phyloP scores from a whole-genome alignment of 2,797 vertebrate genomes.

The Mico argentatus region DNA sequence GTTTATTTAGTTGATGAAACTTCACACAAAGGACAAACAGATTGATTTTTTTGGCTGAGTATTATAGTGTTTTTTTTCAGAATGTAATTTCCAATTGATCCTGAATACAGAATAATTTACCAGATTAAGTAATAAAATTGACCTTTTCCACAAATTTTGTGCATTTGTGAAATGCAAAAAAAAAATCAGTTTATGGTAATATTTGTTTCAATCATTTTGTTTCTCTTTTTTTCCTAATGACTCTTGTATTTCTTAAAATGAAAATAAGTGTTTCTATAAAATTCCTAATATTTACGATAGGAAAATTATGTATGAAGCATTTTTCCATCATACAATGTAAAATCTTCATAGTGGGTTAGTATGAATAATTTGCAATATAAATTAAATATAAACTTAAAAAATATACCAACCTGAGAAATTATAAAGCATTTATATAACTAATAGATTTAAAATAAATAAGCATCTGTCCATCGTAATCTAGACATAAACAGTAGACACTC shows the following conservation, averaged over 20 bases:
- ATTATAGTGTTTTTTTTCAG: not conserved
- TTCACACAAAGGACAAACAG: not conserved
- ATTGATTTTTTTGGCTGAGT: constrained; percentile 26
- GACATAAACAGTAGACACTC: not conserved
- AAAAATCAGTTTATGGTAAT: not conserved
- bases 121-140: not conserved
- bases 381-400: not conserved
- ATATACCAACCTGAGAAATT: not conserved
- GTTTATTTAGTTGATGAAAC: not conserved
- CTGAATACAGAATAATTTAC: not conserved
- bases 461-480: not conserved
- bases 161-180: not conserved
- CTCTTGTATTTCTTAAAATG: not conserved
- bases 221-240: not conserved
- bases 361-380: not conserved
- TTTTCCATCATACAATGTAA: not conserved
- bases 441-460: not conserved
- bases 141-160: not conserved
- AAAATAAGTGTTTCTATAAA: not conserved
- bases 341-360: not conserved
- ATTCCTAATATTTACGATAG: not conserved
- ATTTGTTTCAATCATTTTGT: not conserved
- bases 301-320: not conserved
- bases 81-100: not conserved
- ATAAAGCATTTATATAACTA: not conserved